Evolutionary conservation across 2,113 vertebrate genomes (phyloP).

Genomic region (Sphyrna mokarran): DNA sequence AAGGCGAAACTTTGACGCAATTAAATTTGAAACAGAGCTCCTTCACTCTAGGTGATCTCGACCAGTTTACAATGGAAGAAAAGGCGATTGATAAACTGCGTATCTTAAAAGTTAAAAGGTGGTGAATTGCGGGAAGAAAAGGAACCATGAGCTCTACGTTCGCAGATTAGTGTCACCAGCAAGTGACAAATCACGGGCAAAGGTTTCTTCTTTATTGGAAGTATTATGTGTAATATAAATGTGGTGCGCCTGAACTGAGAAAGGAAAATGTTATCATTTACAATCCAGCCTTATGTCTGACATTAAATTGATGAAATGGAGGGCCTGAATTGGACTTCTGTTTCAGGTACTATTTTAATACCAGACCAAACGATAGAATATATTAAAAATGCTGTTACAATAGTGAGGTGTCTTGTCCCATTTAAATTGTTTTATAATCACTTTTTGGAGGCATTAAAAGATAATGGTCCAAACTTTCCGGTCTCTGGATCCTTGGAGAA

Average conservation of each 20-base stretch:
- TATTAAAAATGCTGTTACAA: neutral
- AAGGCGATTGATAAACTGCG: conserved; percentile 18
- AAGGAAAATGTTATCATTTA: neutral
- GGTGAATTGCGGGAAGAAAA: neutral
- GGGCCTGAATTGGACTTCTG: neutral
- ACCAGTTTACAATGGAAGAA: conserved; percentile 19
- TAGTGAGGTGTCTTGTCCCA: neutral
- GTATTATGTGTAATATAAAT: neutral
- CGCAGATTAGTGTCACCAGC: neutral
- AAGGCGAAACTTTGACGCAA: conserved; percentile 34
- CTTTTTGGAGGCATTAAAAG: neutral
- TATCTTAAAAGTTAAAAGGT: conserved; percentile 26
- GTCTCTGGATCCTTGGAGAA: too few species aligned
- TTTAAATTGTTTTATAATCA: neutral
- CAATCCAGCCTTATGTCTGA: neutral
- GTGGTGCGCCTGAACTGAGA: neutral
- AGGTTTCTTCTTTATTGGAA: neutral
- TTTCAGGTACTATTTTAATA: neutral
- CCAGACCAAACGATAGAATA: neutral
- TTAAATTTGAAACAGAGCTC: conserved; percentile 36
- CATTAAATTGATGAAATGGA: neutral
- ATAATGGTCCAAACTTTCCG: neutral
- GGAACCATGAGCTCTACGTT: neutral
- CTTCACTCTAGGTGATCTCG: conserved; percentile 32
- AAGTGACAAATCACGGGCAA: neutral